phyloP scores from a whole-genome alignment of 2,797 vertebrate genomes.

The Syngnathus rostellatus region DNA sequence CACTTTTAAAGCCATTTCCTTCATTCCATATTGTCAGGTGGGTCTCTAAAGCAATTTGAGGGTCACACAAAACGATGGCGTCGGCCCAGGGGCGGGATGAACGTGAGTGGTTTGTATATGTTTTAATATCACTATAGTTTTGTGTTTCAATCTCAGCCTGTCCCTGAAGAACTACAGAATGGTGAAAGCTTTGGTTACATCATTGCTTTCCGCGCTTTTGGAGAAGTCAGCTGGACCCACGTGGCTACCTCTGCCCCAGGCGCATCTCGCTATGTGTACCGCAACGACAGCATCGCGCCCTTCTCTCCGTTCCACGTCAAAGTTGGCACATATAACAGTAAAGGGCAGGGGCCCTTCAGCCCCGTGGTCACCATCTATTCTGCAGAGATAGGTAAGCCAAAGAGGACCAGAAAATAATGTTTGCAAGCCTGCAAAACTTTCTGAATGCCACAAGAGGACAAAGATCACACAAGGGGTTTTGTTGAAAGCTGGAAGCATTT shows the following conservation, averaged over 20 bases:
- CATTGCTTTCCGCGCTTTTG: slow-evolving; percentile 85
- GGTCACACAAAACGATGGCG: slow-evolving; percentile 33
- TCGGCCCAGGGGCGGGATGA: slow-evolving; percentile 38
- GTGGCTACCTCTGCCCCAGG: slow-evolving; percentile 87
- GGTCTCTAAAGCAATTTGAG: slow-evolving; percentile 55
- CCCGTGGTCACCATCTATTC: slow-evolving; percentile 84
- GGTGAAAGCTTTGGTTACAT: slow-evolving; percentile 94
- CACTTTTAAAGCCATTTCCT: slow-evolving; percentile 41
- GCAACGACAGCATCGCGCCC: slow-evolving; percentile 89
- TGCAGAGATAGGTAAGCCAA: slow-evolving; percentile 82
- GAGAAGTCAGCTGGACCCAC: slow-evolving; percentile 85
- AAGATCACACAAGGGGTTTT: slow-evolving; percentile 27
- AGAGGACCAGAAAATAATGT: background rate
- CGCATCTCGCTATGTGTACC: slow-evolving; percentile 79
- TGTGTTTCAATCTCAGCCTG: slow-evolving; percentile 80
- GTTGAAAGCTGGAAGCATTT: slow-evolving; percentile 2
- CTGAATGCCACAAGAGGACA: slow-evolving; percentile 8
- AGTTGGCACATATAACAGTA: slow-evolving; percentile 93
- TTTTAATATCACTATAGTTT: slow-evolving; percentile 82
- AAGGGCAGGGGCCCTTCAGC: slow-evolving; percentile 92
- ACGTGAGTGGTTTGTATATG: slow-evolving; percentile 69
- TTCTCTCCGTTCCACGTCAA: slow-evolving; percentile 90
- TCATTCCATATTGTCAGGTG: slow-evolving; percentile 51
- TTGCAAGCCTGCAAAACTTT: background rate
- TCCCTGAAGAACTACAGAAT: slow-evolving; percentile 93